Base-by-base conservation (phyloP, 1,140 invertebrate species). In the Papilio polyxenes region DNA sequence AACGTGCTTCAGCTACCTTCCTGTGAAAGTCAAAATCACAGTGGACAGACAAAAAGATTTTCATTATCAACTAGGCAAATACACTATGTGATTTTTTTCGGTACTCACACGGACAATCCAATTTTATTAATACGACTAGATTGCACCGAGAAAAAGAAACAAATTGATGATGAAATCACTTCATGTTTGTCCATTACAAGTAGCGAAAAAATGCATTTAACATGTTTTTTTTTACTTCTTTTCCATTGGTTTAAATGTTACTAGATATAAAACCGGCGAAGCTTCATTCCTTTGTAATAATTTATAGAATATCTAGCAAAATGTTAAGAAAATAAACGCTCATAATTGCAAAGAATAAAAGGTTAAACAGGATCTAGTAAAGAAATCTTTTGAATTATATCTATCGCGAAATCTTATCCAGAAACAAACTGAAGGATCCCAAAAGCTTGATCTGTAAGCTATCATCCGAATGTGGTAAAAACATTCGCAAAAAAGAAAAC, bases 401-500 rank as follows among this genome's bases (percentile, higher is more conserved):
- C 23, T 37, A 72, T 72, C 31, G 65, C 31, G 37, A 37, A 72
- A 72, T 72, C 75, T 77, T 53, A 77, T 77, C 75, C 49, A 51
- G 49, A 51, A 76, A 49, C 75, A 76, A 76, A 49, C 20, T 7
- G 11, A 37, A 76, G 75, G 48, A 37, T 4, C 49, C 51, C 49
- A 62, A 72, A 65, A 72, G 31, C 65, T 5, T 65, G 31, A 72
- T 69, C 23, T 84, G 83, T 83, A 90, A 90, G 88, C 87, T 88
- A 90, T 90, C 84, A 90, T 92, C 87, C 87, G 75, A 83, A 74
- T 62, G 75, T 76, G 84, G 81, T 75, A 83, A 80, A 93, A 92
- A 90, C 85, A 82, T 89, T 92, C 85, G 90, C 89, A 90, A 93
- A 93, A 93, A 92, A 87, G 88, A 90, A 87, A 89, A 91, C 90